phyloP scores from a whole-genome alignment of 2,797 vertebrate genomes.

The Anomalospiza imberbis region DNA sequence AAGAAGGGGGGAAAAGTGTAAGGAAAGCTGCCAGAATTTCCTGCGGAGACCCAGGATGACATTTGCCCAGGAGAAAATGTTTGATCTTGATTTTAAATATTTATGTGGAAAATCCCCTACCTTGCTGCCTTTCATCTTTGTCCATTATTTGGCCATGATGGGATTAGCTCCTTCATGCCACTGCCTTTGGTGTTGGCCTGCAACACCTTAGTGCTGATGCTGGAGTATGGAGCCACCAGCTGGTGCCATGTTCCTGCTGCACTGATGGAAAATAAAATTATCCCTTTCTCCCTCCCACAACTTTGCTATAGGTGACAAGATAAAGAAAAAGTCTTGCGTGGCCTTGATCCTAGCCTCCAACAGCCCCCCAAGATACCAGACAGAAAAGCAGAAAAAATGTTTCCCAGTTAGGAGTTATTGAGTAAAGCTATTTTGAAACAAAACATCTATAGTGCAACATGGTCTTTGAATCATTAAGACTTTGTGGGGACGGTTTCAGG shows the following conservation, averaged over 20 bases:
- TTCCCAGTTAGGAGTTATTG: not conserved
- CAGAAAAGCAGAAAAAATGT: not conserved
- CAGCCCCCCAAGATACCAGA: fast-evolving
- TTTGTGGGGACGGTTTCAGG: not conserved
- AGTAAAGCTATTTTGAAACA: not conserved
- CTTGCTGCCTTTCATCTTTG: not conserved
- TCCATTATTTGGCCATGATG: not conserved
- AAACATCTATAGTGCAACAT: not conserved
- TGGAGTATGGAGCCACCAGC: not conserved
- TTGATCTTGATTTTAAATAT: not conserved
- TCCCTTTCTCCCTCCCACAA: not conserved
- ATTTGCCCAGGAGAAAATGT: not conserved
- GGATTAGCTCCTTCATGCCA: not conserved
- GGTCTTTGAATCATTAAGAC: not conserved
- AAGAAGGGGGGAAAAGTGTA: not conserved
- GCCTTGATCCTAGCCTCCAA: not conserved
- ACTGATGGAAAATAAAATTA: not conserved
- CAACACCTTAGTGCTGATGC: not conserved
- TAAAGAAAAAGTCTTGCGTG: not conserved
- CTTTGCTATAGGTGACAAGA: fast-evolving
- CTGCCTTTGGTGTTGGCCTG: not conserved
- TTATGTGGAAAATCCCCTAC: not conserved
- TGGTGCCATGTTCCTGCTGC: not conserved
- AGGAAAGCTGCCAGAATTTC: not conserved
- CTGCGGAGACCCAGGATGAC: not conserved